Base-by-base conservation (phyloP, 2,113 vertebrate genomes). In the Hemiprocne comata region DNA sequence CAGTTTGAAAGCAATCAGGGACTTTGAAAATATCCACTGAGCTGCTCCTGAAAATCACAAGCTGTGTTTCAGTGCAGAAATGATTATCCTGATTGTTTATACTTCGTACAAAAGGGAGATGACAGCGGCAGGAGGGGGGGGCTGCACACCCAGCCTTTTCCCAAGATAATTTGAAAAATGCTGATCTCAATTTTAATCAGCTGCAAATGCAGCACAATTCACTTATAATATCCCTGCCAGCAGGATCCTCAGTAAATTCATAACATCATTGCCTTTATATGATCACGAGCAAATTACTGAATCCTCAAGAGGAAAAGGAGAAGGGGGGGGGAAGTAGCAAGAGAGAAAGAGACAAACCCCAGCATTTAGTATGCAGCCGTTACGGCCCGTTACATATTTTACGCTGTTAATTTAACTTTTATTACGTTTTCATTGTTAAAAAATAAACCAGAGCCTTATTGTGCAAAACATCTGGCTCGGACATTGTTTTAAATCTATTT, bases 201-300 rank as follows among this genome's bases (percentile, higher is more conserved):
- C 84, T 96, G 96, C 96, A 97, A 96, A 94, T 93, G 96, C 92
- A 97, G 97, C 95, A 96, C 97, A 97, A 96, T 95, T 96, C 97
- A 94, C 94, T 97, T 88, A 81, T 65, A 90, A 85, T 94, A 93
- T 93, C 92, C 76, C 81, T 93, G 71, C 96, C 94, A 95, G 96
- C 96, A 94, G 95, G 95, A 91, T 80, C 88, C 96, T 94, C 80
- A 74, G 95, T 96, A 95, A 95, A 93, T 96, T 97, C 96, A 92
- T 95, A 95, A 97, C 94, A 77, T 96, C 92, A 70, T 78, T 88
- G 87, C 76, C 75, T 95, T 90, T 93, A 85, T 94, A 94, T 90
- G 89, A 92, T 94, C 79, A 85, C 58, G 81, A 95, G 94, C 96
- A 94, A 96, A 96, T 95, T 95, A 95, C 93, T 85, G 62, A 96